Evolutionary conservation across 2,113 vertebrate genomes (phyloP).

Genomic region (Theropithecus gelada): DNA sequence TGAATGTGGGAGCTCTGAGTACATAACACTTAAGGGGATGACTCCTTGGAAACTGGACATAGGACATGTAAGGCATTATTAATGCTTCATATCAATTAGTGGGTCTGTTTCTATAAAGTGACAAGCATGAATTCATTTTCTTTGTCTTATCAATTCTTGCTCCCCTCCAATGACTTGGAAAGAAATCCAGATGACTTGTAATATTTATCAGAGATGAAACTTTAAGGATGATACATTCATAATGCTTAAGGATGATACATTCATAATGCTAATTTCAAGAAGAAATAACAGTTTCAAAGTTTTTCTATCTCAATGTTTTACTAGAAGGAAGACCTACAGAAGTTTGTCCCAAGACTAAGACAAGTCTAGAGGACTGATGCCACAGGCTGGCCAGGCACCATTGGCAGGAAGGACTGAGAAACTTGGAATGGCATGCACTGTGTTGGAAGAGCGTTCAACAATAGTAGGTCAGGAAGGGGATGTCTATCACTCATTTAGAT

Average conservation of each 20-base stretch:
- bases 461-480: too few species aligned
- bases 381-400: neutral
- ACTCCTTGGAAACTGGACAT: neutral
- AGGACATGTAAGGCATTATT: neutral
- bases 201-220: neutral
- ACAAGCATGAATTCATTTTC: neutral
- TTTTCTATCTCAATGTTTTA: neutral
- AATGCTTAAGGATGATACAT: neutral
- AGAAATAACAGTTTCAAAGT: neutral
- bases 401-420: neutral
- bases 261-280: constrained; percentile 26
- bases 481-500: neutral
- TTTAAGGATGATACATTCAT: neutral
- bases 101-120: neutral
- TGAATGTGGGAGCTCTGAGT: neutral
- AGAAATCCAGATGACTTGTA: neutral
- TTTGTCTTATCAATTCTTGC: neutral
- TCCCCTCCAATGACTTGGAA: neutral
- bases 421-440: neutral
- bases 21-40: neutral
- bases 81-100: neutral
- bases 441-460: neutral
- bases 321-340: neutral
- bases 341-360: neutral
- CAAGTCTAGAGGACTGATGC: neutral